Evolutionary conservation across 2,113 vertebrate genomes (phyloP).

Genomic region (Tupaia tana): DNA sequence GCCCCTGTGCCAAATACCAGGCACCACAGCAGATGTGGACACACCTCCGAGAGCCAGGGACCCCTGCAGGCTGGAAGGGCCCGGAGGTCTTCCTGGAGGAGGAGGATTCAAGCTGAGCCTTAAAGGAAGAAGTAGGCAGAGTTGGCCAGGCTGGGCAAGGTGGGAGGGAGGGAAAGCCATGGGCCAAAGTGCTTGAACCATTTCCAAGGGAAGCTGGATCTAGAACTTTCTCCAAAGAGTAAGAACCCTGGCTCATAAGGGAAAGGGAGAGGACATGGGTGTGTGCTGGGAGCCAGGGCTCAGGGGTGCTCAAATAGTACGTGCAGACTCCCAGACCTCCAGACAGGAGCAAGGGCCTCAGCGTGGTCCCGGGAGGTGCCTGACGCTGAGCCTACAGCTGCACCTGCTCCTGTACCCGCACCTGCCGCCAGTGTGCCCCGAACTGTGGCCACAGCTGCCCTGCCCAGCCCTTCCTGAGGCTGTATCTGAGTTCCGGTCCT

Average conservation of each 20-base stretch:
- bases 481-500: not conserved
- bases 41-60: not conserved
- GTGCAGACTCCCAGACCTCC: not conserved
- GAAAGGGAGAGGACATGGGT: not conserved
- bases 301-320: not conserved
- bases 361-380: too few species aligned
- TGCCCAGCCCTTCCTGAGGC: not conserved
- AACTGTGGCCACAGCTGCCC: not conserved
- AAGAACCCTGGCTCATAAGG: not conserved
- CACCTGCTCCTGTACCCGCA: not conserved
- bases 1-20: not conserved
- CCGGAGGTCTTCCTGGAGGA: not conserved
- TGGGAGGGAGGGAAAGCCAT: too few species aligned
- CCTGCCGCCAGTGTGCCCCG: not conserved
- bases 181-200: not conserved
- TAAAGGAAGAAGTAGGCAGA: not conserved
- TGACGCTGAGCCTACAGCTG: accelerated
- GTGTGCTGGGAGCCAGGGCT: not conserved
- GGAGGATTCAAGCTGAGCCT: not conserved
- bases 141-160: not conserved
- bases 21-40: too few species aligned
- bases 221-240: not conserved
- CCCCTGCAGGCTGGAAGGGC: not conserved
- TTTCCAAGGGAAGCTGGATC: not conserved
- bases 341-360: not conserved